Evolutionary conservation across 2,797 vertebrate genomes (phyloP).

Genomic region (Dicrostonyx torquatus): DNA sequence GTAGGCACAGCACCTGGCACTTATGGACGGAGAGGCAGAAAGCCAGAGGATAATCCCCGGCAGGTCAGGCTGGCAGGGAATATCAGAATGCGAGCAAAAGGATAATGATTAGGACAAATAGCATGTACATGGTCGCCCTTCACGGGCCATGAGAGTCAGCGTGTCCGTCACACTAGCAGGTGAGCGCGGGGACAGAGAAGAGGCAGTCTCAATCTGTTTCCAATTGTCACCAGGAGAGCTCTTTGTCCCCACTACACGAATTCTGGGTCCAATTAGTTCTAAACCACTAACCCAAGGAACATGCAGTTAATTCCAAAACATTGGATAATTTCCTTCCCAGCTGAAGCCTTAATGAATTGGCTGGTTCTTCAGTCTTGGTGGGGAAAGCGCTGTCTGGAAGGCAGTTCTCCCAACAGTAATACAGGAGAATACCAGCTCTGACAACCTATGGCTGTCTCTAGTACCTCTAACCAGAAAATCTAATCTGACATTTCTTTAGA

Average conservation of each 20-base stretch:
- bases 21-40: neutral
- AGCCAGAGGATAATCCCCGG: conserved; percentile 35
- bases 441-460: neutral
- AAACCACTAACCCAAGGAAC: conserved; percentile 35
- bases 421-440: neutral
- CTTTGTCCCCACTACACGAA: neutral
- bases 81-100: neutral
- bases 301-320: conserved; percentile 47
- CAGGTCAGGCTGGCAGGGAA: conserved; percentile 47
- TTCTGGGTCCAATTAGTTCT: conserved; percentile 52
- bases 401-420: neutral
- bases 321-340: conserved; percentile 50
- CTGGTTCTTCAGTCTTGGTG: neutral
- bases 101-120: conserved; percentile 27
- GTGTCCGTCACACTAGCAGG: neutral
- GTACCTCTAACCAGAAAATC: conserved; percentile 11
- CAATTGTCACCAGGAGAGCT: conserved; percentile 46
- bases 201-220: conserved; percentile 31
- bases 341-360: conserved; percentile 49
- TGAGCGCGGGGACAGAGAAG: conserved; percentile 9
- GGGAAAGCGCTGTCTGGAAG: neutral
- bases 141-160: neutral
- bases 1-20: conserved; percentile 11
- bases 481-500: neutral
- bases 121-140: neutral